Conservation (phyloP, 2,797 vertebrate genomes). For the Hafferia zeledoni region DNA sequence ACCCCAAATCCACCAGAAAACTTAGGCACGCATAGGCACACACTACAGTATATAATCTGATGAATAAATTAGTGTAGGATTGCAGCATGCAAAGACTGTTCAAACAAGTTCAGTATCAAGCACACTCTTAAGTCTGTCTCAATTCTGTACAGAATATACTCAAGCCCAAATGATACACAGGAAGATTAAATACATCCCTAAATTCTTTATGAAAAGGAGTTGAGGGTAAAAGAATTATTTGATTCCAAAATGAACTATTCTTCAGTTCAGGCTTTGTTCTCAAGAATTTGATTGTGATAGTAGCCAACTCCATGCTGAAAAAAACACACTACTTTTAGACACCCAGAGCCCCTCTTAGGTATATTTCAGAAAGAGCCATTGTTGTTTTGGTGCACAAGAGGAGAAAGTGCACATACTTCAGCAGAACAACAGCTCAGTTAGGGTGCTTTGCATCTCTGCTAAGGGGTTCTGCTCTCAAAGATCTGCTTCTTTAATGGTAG, state of each 20-base stretch:
- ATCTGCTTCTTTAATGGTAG: background rate
- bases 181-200: background rate
- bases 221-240: background rate
- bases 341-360: background rate
- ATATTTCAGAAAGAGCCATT: background rate
- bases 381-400: background rate
- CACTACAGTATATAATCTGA: background rate
- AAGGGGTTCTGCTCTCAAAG: background rate
- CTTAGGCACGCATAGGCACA: too few relatives aligned
- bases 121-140: background rate
- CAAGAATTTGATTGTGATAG: background rate
- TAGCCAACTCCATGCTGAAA: background rate
- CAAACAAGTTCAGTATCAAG: background rate
- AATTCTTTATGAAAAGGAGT: background rate
- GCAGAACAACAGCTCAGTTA: background rate
- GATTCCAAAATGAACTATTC: background rate
- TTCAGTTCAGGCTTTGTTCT: background rate
- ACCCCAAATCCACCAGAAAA: background rate
- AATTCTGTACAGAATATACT: background rate
- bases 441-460: background rate
- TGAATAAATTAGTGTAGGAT: background rate
- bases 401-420: background rate
- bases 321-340: background rate
- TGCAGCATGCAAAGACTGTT: background rate
- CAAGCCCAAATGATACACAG: background rate